These are phyloP conservation scores for Siphamia tubifer DNA, from an alignment of 2,113 vertebrate species.

Conservation along the genomic window DNA sequence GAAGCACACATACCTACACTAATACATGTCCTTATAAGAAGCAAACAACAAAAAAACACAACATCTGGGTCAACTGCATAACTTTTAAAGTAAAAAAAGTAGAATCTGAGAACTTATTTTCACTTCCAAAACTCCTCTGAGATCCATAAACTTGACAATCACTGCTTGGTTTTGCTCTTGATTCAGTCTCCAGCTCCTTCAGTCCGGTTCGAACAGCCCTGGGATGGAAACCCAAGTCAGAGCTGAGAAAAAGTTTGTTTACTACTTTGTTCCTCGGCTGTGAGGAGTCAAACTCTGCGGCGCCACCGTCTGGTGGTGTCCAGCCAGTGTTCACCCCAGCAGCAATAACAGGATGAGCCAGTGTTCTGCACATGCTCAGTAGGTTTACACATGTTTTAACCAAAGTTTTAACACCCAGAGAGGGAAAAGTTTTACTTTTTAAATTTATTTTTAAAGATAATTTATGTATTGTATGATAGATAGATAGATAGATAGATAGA, in stretches of 20 bases:
- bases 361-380: too few species aligned
- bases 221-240: constrained; percentile 12
- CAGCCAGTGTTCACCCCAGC: neutral
- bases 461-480: too few species aligned
- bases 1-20: neutral
- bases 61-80: neutral
- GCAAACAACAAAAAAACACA: neutral
- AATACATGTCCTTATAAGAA: constrained; percentile 2
- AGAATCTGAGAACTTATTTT: neutral
- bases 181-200: too few species aligned
- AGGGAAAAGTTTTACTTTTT: too few species aligned
- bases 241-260: constrained; percentile 73
- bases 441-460: too few species aligned
- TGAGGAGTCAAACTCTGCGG: neutral
- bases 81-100: neutral
- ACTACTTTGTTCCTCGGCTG: constrained; percentile 57
- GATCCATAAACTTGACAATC: neutral
- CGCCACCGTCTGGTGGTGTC: constrained; percentile 44
- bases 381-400: too few species aligned
- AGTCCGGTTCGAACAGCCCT: neutral
- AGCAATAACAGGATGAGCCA: neutral
- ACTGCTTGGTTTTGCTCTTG: neutral
- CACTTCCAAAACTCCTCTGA: neutral
- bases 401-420: too few species aligned
- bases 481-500: too few species aligned